These are phyloP conservation scores for Neoseiulus cucumeris DNA, from an alignment of 1,140 invertebrate genomes.

Conservation along the genomic window DNA sequence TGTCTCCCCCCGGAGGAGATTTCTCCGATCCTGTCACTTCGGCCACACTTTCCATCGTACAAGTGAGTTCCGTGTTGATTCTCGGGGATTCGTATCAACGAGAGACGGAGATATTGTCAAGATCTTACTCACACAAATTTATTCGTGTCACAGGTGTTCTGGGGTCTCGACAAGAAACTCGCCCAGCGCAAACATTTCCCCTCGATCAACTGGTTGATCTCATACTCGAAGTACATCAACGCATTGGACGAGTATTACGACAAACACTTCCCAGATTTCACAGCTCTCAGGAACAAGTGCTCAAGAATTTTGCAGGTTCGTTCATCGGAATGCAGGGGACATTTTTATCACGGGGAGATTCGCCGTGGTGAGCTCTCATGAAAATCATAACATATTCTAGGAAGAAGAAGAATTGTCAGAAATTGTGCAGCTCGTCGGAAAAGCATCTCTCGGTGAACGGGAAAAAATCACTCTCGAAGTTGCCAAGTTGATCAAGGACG, in stretches of 20 bases:
- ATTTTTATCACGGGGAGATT: not conserved
- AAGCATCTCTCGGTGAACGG: slow-evolving; percentile 90
- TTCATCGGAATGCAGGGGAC: too few relatives aligned
- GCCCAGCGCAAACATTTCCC: slow-evolving; percentile 99
- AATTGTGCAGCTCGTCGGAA: slow-evolving; percentile 98
- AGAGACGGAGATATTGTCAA: too few relatives aligned
- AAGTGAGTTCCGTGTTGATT: too few relatives aligned
- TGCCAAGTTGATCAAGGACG: slow-evolving; percentile 92
- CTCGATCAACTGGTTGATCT: slow-evolving; percentile 99
- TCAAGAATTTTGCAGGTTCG: slow-evolving; percentile 7
- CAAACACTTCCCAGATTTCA: slow-evolving; percentile 95
- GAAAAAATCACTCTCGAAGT: slow-evolving; percentile 99
- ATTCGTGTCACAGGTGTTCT: slow-evolving; percentile 53
- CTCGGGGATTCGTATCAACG: too few relatives aligned
- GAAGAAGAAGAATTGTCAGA: slow-evolving; percentile 99
- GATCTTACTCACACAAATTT: too few relatives aligned
- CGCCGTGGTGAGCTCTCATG: slow-evolving; percentile 10
- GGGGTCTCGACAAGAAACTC: slow-evolving; percentile 98
- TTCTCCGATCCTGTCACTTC: slow-evolving; percentile 99
- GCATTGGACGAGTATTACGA: slow-evolving; percentile 98
- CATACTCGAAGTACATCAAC: slow-evolving; percentile 95
- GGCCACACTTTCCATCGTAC: slow-evolving; percentile 95
- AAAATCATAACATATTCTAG: slow-evolving; percentile 77
- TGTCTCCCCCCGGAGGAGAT: slow-evolving; percentile 40
- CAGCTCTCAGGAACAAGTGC: slow-evolving; percentile 44